phyloP scores from a whole-genome alignment of 1,140 invertebrate species.

The Anoplolepis gracilipes region DNA sequence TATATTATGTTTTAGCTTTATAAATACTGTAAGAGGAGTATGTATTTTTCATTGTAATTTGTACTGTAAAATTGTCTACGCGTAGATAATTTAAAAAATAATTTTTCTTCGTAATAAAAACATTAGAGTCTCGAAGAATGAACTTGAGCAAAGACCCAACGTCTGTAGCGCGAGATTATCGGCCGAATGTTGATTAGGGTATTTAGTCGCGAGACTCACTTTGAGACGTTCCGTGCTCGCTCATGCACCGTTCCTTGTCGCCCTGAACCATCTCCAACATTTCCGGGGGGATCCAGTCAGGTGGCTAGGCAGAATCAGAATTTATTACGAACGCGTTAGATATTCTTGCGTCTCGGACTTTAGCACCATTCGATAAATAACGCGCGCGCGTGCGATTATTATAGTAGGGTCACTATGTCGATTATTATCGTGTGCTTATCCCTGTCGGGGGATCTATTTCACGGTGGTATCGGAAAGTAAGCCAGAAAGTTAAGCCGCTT shows the following conservation, averaged over 20 bases:
- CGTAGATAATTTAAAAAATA: not conserved
- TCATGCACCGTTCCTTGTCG: conserved; percentile 82
- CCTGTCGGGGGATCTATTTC: not conserved
- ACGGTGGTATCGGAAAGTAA: conserved; percentile 18
- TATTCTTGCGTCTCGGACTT: conserved; percentile 20
- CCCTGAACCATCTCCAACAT: conserved; percentile 79
- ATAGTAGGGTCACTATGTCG: not conserved
- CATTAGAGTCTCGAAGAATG: not conserved
- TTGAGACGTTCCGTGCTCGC: conserved; percentile 79
- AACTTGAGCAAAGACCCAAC: not conserved
- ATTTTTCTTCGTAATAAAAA: not conserved
- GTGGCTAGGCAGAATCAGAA: conserved; percentile 66
- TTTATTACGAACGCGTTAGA: conserved; percentile 38
- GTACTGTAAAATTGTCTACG: not conserved
- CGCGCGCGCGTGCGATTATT: not conserved
- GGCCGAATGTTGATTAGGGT: not conserved
- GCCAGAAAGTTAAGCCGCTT: conserved; percentile 62
- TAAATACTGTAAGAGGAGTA: too few relatives aligned
- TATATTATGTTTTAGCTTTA: too few relatives aligned
- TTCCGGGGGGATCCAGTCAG: conserved; percentile 79
- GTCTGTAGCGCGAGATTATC: not conserved
- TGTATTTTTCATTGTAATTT: not conserved
- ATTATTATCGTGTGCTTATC: not conserved
- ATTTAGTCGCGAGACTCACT: conserved; percentile 70
- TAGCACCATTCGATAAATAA: conserved; percentile 5